Evolutionary conservation across 1,140 invertebrate species (phyloP), one percentile per base, ranked within the genome.

Genomic region (Aphelinus certus): DNA sequence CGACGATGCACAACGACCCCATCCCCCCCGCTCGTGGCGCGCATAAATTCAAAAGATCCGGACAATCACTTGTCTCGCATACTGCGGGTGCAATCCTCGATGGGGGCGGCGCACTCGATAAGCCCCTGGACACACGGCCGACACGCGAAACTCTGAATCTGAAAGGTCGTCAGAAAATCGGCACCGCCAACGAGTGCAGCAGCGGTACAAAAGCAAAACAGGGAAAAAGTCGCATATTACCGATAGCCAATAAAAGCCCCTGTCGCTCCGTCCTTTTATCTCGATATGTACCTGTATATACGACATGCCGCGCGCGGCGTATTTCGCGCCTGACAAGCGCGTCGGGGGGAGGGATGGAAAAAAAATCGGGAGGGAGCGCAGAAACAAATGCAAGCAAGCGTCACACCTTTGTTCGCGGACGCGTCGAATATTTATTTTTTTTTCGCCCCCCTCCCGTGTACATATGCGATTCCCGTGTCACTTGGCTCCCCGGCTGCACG

Each of bases 251-350:
- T 83, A 84, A 80, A 75, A 83, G 78, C 76, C 77, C 57, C 79
- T 83, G 81, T 84, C 81, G 75, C 81, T 79, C 81, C 72, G 75
- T 82, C 82, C 84, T 84, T 84, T 85, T 81, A 81, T 83, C 73
- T 78, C 73, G 76, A 84, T 81, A 81, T 79, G 79, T 26, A 26
- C 26, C 26, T 26, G 26, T 26, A 26, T 26, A 26, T 79, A 78
- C 75, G 79, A 78, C 26, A 26, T 26, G 26, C 26, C 78, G 76
- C 76, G 79, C 68, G 64, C 79, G 77, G 76, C 81, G 80, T 49
- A 10, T 63, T 82, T 83, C 81, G 77, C 71, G 79, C 73, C 80
- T 82, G 83, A 82, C 81, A 81, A 81, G 75, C 81, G 61, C 77
- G 81, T 84, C 83, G 58, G 5, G 7, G 47, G 26, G 26, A 26